Evolutionary conservation across 2,888 invertebrate species (phyloP).

Genomic region (Hoplodrina blanda): DNA sequence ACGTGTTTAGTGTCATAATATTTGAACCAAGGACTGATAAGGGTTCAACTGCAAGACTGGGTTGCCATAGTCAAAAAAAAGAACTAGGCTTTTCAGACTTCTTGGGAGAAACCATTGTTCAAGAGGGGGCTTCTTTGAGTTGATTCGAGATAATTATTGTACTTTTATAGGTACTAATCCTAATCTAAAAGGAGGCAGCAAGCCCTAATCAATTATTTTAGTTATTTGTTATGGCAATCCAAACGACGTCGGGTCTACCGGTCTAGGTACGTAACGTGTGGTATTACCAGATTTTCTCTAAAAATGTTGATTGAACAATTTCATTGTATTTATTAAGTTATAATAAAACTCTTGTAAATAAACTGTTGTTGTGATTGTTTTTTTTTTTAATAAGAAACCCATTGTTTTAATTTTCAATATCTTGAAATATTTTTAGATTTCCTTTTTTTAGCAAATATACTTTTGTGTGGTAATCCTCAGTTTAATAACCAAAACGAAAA

Average conservation of each 20-base stretch:
- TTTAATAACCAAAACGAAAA: no score
- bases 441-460: no score
- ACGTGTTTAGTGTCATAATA: conserved; percentile 47
- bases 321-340: conserved; percentile 62
- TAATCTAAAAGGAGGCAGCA: conserved; percentile 16
- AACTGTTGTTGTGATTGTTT: conserved; percentile 34
- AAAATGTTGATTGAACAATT: conserved; percentile 51
- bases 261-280: conserved; percentile 22
- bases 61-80: conserved; percentile 16
- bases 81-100: conserved; percentile 15
- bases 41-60: conserved; percentile 31
- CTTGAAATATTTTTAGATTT: no score
- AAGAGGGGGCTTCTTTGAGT: background rate
- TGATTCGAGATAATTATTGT: conserved; percentile 5
- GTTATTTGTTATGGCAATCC: conserved; percentile 34
- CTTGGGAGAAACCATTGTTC: background rate
- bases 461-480: no score
- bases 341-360: conserved; percentile 64
- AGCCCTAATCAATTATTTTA: conserved; percentile 15
- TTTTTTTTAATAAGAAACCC: background rate
- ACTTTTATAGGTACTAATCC: background rate
- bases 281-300: conserved; percentile 38
- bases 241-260: background rate
- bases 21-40: conserved; percentile 45
- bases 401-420: background rate